These are phyloP conservation scores for Petrosia ficiformis DNA, from an alignment of 37 sponge, comb jelly and placozoan species.

Conservation along the genomic window DNA sequence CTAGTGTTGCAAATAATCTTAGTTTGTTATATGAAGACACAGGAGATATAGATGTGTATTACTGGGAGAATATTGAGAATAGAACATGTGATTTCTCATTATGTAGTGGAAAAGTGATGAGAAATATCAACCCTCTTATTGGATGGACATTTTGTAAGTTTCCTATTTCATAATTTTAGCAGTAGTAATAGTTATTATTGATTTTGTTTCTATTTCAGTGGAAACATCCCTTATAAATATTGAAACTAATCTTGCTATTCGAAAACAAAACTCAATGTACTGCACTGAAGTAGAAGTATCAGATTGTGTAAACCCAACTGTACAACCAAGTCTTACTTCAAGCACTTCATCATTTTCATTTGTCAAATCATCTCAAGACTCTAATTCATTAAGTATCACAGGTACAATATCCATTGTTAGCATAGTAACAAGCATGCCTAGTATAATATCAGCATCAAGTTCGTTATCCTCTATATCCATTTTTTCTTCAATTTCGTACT, in stretches of 20 bases:
- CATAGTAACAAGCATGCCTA: too few species aligned
- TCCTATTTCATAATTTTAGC: slow-evolving; percentile 7
- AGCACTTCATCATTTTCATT: too few species aligned
- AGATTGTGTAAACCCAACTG: too few species aligned
- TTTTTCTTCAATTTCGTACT: not conserved
- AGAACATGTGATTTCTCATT: not conserved
- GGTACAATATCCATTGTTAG: too few species aligned
- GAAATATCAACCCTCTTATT: not conserved
- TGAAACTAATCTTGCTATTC: too few species aligned
- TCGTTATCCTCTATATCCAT: not conserved
- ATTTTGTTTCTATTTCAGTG: too few species aligned
- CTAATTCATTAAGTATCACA: too few species aligned
- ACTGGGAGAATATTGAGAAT: not conserved
- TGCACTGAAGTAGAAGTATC: too few species aligned
- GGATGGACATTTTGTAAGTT: slow-evolving; percentile 5
- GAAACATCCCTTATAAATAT: too few species aligned
- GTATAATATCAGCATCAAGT: slow-evolving; percentile 1
- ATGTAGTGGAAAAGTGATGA: not conserved
- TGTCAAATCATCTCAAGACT: too few species aligned
- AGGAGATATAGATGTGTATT: not conserved
- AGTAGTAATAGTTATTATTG: not conserved
- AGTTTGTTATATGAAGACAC: not conserved
- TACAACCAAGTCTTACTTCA: too few species aligned
- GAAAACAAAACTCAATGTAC: too few species aligned
- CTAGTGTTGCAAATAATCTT: not conserved